These are phyloP conservation scores for Anthoscopus minutus DNA, from an alignment of 2,113 vertebrate species.

Conservation along the genomic window DNA sequence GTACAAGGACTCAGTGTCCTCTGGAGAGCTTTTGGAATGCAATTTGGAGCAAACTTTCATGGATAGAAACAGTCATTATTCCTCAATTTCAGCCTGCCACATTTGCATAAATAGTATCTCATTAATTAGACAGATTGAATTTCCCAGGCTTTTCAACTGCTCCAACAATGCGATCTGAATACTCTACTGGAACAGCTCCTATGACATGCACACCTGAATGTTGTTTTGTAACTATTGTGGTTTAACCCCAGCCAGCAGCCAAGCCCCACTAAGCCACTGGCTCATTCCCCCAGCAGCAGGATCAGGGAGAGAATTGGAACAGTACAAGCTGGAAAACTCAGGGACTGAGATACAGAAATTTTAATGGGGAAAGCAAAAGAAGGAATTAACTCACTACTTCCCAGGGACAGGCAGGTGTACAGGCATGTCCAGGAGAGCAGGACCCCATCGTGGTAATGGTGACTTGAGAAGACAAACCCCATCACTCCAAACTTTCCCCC, in stretches of 20 bases:
- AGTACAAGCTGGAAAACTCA: neutral
- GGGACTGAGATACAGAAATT: neutral
- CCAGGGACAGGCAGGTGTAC: neutral
- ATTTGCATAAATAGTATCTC: neutral
- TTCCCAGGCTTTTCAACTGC: neutral
- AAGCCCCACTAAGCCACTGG: neutral
- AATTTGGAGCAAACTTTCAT: neutral
- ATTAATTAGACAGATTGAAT: neutral
- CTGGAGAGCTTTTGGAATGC: neutral
- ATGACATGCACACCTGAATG: neutral
- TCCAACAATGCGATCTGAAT: neutral
- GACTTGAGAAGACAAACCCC: neutral
- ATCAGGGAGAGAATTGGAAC: neutral
- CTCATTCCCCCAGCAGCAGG: neutral
- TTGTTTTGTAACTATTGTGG: rapidly evolving
- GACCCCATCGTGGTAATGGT: neutral
- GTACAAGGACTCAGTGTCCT: neutral
- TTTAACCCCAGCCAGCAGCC: neutral
- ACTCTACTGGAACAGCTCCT: neutral
- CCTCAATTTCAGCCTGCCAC: neutral
- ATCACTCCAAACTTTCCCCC: neutral
- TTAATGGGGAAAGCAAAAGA: neutral
- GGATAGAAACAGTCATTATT: neutral
- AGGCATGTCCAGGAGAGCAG: neutral
- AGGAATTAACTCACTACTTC: neutral